These are phyloP conservation scores for Allacma fusca DNA, from an alignment of 2,888 invertebrate genomes.

Conservation along the genomic window DNA sequence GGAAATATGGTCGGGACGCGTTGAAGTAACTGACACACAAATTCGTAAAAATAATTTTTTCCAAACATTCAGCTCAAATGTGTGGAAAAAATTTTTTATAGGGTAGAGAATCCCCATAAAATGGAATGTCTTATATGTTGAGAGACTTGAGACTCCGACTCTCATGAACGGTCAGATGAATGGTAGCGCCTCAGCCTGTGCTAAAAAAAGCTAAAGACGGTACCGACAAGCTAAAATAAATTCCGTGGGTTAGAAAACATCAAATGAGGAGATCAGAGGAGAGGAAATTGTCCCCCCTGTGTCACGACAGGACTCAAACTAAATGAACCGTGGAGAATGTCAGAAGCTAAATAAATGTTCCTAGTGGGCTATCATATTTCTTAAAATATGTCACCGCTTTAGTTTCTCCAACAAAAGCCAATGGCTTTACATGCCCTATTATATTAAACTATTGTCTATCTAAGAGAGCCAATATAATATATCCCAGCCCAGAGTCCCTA, in stretches of 20 bases:
- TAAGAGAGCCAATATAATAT: not conserved
- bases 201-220: too few species aligned
- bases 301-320: not conserved
- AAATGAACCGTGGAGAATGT: constrained; percentile 13
- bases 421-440: not conserved
- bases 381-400: constrained; percentile 12
- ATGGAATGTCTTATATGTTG: too few species aligned
- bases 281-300: constrained; percentile 3
- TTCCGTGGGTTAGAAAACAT: not conserved
- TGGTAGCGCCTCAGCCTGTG: too few species aligned
- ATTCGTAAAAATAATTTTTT: too few species aligned
- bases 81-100: too few species aligned
- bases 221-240: not conserved
- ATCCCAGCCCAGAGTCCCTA: not conserved
- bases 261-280: constrained; percentile 1
- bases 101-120: too few species aligned
- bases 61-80: too few species aligned
- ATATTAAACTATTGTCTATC: not conserved
- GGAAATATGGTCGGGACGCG: too few species aligned
- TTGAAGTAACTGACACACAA: too few species aligned
- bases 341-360: constrained; percentile 23
- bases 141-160: too few species aligned
- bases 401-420: not conserved
- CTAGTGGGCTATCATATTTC: constrained; percentile 4
- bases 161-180: too few species aligned